Percentiles rank a stretch among this genome's conserved stretches.
Conservation (phyloP, 2,888 invertebrate species). For the Mythimna albipuncta region DNA sequence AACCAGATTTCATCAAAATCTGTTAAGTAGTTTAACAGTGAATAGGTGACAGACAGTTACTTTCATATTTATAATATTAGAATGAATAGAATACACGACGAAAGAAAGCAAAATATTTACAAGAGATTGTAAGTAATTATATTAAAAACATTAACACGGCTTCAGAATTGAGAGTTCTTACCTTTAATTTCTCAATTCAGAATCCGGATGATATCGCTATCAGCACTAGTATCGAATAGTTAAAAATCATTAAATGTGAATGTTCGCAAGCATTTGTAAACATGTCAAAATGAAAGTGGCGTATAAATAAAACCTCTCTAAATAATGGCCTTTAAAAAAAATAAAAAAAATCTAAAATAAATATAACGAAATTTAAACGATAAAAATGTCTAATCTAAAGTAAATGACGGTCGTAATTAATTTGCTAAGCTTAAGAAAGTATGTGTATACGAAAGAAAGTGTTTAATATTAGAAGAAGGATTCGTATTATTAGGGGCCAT, state of each 20-base stretch:
- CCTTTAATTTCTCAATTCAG: background rate
- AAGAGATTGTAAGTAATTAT: background rate
- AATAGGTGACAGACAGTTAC: no score
- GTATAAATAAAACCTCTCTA: conserved; percentile 17
- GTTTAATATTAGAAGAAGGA: conserved; percentile 23
- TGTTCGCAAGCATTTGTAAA: conserved; percentile 22
- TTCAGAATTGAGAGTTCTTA: background rate
- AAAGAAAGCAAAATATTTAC: background rate
- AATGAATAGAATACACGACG: background rate
- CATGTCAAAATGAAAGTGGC: background rate
- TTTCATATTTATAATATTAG: no score
- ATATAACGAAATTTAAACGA: conserved; percentile 28
- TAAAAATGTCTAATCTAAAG: conserved; percentile 45
- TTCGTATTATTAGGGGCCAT: conserved; percentile 29
- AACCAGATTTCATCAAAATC: no score
- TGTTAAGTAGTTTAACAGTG: no score
- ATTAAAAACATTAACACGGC: background rate
- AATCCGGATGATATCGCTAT: background rate
- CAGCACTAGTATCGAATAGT: background rate
- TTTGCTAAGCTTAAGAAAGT: conserved; percentile 58
- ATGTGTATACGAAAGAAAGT: conserved; percentile 63
- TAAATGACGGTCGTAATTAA: conserved; percentile 39
- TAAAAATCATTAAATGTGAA: background rate
- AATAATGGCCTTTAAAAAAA: conserved; percentile 49
- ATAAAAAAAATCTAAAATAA: conserved; percentile 10